Percentiles rank a stretch among this genome's conserved stretches.
Evolutionary conservation across 2,113 vertebrate genomes (phyloP).

Genomic region (Oryzias celebensis): DNA sequence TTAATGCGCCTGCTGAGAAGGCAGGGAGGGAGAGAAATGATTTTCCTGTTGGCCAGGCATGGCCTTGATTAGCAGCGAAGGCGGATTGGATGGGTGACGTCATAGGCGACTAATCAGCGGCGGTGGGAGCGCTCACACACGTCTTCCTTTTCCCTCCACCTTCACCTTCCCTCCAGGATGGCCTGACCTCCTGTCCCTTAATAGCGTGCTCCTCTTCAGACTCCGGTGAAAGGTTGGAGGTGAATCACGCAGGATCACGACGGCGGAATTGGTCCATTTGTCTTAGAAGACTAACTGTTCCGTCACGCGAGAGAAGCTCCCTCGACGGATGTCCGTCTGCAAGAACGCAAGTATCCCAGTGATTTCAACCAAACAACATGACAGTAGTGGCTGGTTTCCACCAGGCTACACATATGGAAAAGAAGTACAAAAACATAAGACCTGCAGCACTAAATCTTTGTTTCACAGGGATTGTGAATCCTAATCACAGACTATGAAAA

Average conservation of each 20-base stretch:
- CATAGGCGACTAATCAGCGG: slow-evolving; percentile 24
- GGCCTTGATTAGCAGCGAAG: slow-evolving; percentile 47
- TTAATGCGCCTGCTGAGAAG: slow-evolving; percentile 5
- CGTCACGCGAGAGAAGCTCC: not conserved
- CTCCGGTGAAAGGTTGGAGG: slow-evolving; percentile 18
- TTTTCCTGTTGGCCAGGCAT: slow-evolving; percentile 25
- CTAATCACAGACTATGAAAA: no score
- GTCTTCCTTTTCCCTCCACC: not conserved
- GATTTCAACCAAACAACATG: no score
- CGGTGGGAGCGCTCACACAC: not conserved
- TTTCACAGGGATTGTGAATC: no score
- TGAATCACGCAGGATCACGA: slow-evolving; percentile 33
- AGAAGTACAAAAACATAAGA: no score
- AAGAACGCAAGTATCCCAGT: no score
- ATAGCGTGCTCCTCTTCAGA: slow-evolving; percentile 10
- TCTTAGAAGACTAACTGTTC: not conserved
- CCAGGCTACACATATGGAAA: no score
- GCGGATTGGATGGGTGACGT: slow-evolving; percentile 21
- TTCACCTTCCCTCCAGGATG: slow-evolving; percentile 14
- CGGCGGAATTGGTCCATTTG: slow-evolving; percentile 38
- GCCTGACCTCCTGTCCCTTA: slow-evolving; percentile 5
- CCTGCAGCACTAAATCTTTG: no score
- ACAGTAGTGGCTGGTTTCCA: no score
- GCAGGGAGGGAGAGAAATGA: slow-evolving; percentile 20
- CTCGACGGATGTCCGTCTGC: no score